Conservation (phyloP, 2,797 vertebrate species). For the Bradypodion pumilum region DNA sequence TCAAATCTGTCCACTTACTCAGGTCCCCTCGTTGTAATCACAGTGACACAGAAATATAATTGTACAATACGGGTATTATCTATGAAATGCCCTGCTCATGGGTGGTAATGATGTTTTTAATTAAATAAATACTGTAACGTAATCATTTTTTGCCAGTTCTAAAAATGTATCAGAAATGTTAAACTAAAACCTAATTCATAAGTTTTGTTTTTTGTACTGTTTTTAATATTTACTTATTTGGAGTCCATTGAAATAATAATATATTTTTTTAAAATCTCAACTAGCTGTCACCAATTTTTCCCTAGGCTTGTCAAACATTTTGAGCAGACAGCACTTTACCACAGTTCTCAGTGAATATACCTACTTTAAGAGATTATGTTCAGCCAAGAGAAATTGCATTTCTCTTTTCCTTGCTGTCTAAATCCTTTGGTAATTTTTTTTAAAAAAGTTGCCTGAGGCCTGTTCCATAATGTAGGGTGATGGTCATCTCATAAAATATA, state of each 20-base stretch:
- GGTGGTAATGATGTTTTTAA: constrained; percentile 18
- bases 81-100: constrained; percentile 19
- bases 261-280: constrained; percentile 44
- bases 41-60: constrained; percentile 33
- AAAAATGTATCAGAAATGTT: constrained; percentile 34
- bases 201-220: constrained; percentile 26
- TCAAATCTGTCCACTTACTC: constrained; percentile 25
- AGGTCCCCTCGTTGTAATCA: not conserved
- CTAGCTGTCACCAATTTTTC: constrained; percentile 61
- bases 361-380: constrained; percentile 67
- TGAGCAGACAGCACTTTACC: constrained; percentile 62
- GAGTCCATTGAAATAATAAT: constrained; percentile 44
- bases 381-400: constrained; percentile 61
- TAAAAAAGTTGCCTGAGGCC: constrained; percentile 49
- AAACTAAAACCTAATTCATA: constrained; percentile 28
- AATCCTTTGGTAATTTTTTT: constrained; percentile 56
- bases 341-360: constrained; percentile 66
- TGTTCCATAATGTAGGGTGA: constrained; percentile 57
- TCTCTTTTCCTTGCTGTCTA: constrained; percentile 69
- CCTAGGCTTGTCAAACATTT: constrained; percentile 63
- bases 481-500: constrained; percentile 59
- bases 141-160: constrained; percentile 26
- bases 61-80: constrained; percentile 10
- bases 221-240: constrained; percentile 47
- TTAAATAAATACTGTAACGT: constrained; percentile 28